phyloP scores from a whole-genome alignment of 53 echinoderm and acorn worm species.

The Astropecten irregularis region DNA sequence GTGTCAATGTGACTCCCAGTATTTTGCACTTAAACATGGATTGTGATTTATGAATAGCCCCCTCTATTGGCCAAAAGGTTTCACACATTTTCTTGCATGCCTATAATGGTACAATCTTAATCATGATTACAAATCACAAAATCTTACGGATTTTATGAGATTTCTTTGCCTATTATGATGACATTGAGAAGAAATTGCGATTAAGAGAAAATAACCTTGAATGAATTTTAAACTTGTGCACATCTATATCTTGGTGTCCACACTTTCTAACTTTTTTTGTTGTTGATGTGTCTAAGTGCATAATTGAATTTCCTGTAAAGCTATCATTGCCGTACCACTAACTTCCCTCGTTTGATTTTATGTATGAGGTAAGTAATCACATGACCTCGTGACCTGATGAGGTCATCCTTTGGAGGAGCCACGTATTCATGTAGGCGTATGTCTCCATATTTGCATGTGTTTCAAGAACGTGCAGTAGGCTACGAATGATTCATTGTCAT shows the following conservation, averaged over 20 bases:
- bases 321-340: neutral
- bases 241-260: no score
- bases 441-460: neutral
- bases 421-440: neutral
- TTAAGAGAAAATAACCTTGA: no score
- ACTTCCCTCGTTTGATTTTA: neutral
- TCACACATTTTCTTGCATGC: neutral
- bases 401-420: neutral
- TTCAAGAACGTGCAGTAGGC: neutral
- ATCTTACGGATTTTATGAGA: neutral
- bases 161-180: neutral
- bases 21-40: no score
- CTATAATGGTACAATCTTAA: neutral
- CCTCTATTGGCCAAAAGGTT: slow-evolving; percentile 9
- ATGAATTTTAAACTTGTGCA: no score
- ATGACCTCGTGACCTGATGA: neutral
- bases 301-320: slow-evolving; percentile 49
- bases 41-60: neutral
- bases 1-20: no score
- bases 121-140: neutral
- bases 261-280: no score
- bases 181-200: neutral
- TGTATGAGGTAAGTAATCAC: neutral
- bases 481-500: slow-evolving; percentile 38
- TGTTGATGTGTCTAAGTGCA: no score